A percentile compares a stretch with the other conserved stretches of the same genome.
These are phyloP conservation scores for Chalcosyrphus nemorum DNA, from an alignment of 2,888 invertebrate genomes.

Conservation along the genomic window DNA sequence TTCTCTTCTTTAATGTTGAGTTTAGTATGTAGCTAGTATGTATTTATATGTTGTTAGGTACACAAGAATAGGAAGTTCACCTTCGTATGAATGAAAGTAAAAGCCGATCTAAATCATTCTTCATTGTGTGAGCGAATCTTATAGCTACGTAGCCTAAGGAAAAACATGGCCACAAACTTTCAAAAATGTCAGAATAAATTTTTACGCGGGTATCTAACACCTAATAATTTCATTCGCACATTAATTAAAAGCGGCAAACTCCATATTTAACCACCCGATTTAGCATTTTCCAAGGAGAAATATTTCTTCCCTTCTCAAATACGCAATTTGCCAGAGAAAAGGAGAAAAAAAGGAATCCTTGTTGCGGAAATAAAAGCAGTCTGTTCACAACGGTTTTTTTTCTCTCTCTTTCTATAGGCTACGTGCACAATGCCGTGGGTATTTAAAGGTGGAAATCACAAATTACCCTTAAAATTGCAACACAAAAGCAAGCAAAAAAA, in stretches of 20 bases:
- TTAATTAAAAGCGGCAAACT: neutral
- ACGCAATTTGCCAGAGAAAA: neutral
- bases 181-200: neutral
- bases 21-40: too few species aligned
- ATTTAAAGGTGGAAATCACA: conserved; percentile 65
- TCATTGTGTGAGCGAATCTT: neutral
- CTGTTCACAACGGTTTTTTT: conserved; percentile 5
- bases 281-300: neutral
- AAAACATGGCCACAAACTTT: neutral
- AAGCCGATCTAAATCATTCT: too few species aligned
- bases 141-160: neutral
- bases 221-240: conserved; percentile 2
- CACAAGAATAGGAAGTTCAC: too few species aligned
- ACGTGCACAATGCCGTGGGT: conserved; percentile 41
- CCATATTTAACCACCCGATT: neutral
- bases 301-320: neutral
- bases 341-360: neutral
- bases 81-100: too few species aligned
- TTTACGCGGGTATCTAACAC: neutral
- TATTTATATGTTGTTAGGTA: too few species aligned
- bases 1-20: too few species aligned
- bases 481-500: conserved; percentile 64
- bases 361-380: conserved; percentile 43
- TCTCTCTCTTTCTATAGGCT: conserved; percentile 11
- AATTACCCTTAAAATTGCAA: conserved; percentile 67